Conservation (phyloP, 2,797 vertebrate genomes). For the Epinephelus coioides region DNA sequence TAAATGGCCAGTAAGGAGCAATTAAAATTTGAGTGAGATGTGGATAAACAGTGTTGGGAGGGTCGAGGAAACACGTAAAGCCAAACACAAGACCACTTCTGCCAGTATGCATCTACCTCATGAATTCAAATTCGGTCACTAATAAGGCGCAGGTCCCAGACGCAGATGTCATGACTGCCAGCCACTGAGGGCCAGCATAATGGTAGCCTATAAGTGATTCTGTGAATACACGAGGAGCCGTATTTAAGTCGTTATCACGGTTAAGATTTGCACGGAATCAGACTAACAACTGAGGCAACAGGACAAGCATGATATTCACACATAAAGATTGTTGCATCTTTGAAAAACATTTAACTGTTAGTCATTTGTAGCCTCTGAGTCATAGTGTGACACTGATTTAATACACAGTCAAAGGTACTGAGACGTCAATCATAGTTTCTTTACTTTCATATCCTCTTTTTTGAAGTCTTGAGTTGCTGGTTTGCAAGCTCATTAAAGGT, state of each 20-base stretch:
- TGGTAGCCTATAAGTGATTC: background rate
- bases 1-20: background rate
- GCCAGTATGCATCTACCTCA: background rate
- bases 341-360: constrained; percentile 9
- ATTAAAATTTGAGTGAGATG: background rate
- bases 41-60: background rate
- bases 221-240: background rate
- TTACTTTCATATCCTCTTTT: background rate
- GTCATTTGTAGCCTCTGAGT: background rate
- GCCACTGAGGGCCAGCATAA: background rate
- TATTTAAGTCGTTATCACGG: background rate
- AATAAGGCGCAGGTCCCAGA: background rate
- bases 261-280: background rate
- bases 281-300: rapidly evolving
- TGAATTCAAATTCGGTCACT: background rate
- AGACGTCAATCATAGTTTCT: background rate
- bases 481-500: constrained; percentile 16
- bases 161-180: background rate
- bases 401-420: background rate
- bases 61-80: background rate
- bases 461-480: background rate
- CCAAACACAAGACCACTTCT: background rate
- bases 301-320: background rate
- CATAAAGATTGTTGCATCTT: background rate
- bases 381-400: background rate